Conservation (phyloP, 1,140 invertebrate species). For the Zaprionus davidi region DNA sequence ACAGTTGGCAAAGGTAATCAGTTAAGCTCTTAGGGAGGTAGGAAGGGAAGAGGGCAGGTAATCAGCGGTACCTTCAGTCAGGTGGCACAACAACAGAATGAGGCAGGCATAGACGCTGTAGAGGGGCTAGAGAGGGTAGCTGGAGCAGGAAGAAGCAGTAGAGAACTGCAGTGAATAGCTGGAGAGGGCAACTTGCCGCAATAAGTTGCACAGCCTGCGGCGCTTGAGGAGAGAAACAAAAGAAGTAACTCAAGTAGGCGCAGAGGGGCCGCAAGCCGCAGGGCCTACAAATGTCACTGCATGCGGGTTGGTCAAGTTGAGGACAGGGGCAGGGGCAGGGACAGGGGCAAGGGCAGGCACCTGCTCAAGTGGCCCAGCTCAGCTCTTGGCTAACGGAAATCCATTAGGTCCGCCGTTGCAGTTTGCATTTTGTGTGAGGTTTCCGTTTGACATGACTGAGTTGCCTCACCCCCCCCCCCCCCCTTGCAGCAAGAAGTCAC, state of each 20-base stretch:
- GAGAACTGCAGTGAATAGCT: not conserved
- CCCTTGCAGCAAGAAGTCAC: constrained; percentile 2
- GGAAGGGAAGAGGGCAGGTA: not conserved
- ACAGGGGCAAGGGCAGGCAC: not conserved
- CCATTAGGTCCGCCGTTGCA: constrained; percentile 73
- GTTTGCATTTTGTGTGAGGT: constrained; percentile 74
- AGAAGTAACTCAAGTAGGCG: no score
- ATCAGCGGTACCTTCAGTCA: constrained; percentile 16
- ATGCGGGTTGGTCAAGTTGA: constrained; percentile 26
- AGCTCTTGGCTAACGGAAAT: constrained; percentile 69
- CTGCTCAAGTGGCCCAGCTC: constrained; percentile 72
- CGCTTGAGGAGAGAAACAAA: no score
- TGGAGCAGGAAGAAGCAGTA: not conserved
- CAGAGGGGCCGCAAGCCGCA: constrained; percentile 6
- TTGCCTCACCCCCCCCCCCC: not conserved
- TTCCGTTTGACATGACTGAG: constrained; percentile 71
- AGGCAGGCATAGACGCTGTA: not conserved
- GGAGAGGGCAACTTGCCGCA: not conserved
- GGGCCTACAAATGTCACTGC: constrained; percentile 74
- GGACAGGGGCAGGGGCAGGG: not conserved
- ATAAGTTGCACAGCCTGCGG: not conserved
- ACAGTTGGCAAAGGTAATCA: constrained; percentile 32
- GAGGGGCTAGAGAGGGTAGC: not conserved
- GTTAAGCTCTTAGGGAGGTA: not conserved
- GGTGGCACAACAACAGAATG: constrained; percentile 40